Evolutionary conservation across 2,113 vertebrate species (phyloP).

Genomic region (Emydocephalus ijimae): DNA sequence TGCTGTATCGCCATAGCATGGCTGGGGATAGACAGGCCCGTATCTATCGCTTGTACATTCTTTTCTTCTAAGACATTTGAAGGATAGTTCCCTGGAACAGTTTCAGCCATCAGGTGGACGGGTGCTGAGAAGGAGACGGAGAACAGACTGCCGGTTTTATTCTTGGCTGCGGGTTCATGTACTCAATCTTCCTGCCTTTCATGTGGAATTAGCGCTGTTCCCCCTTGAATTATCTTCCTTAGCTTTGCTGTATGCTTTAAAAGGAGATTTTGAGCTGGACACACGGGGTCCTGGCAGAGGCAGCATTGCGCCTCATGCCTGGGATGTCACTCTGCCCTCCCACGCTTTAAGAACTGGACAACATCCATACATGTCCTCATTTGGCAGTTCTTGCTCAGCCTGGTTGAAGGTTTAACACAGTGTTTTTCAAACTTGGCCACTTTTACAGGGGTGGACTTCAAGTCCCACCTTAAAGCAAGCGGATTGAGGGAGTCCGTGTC

Average conservation of each 20-base stretch:
- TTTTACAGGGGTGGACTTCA: neutral
- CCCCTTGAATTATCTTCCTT: constrained; percentile 45
- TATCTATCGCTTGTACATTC: fast-evolving
- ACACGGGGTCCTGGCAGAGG: constrained; percentile 50
- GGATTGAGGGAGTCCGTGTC: neutral
- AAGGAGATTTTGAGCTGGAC: constrained; percentile 45
- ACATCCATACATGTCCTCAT: neutral
- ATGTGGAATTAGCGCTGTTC: constrained; percentile 44
- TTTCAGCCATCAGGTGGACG: constrained; percentile 13
- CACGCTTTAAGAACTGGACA: constrained; percentile 44
- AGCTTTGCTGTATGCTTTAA: constrained; percentile 47
- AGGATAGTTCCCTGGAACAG: neutral
- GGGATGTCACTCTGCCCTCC: constrained; percentile 57
- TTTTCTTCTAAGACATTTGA: fast-evolving
- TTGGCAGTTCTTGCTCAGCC: neutral
- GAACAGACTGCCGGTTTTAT: neutral
- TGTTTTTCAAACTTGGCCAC: neutral
- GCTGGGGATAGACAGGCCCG: fast-evolving
- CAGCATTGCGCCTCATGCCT: neutral
- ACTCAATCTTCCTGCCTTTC: constrained; percentile 53
- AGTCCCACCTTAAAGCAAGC: neutral
- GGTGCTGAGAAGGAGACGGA: fast-evolving
- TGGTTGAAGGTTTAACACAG: neutral
- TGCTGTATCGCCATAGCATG: too few species aligned
- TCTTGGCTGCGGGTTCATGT: constrained; percentile 31